Evolutionary conservation across 2,888 invertebrate species (phyloP).

Genomic region (Troglohyphantes excavatus): DNA sequence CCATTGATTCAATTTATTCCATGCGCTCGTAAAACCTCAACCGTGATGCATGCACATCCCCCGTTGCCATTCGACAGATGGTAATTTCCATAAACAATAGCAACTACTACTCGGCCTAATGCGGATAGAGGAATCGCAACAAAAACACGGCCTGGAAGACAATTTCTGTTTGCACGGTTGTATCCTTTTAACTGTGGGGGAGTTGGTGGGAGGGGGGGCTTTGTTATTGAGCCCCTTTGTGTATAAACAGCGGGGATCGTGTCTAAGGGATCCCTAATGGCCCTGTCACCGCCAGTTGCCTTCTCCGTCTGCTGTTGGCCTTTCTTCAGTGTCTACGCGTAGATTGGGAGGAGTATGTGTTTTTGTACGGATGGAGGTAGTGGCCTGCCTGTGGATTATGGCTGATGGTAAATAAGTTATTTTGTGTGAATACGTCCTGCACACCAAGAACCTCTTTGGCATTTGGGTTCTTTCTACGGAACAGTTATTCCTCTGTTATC

Average conservation of each 20-base stretch:
- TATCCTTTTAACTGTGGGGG: conserved; percentile 27
- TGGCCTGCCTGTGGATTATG: too few species aligned
- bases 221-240: conserved; percentile 32
- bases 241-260: conserved; percentile 31
- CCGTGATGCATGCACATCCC: too few species aligned
- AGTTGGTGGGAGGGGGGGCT: conserved; percentile 18
- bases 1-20: too few species aligned
- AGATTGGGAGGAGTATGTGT: too few species aligned
- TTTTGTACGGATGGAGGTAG: too few species aligned
- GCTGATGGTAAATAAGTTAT: too few species aligned
- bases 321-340: not conserved
- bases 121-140: not conserved
- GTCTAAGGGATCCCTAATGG: conserved; percentile 31
- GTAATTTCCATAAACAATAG: conserved; percentile 5
- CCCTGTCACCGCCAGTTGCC: conserved; percentile 36
- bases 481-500: too few species aligned
- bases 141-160: not conserved
- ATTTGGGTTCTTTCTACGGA: too few species aligned
- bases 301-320: not conserved
- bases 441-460: too few species aligned
- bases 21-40: not conserved
- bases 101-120: not conserved
- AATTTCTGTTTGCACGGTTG: not conserved
- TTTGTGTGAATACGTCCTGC: too few species aligned
- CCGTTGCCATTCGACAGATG: not conserved